phyloP scores from a whole-genome alignment of 2,888 invertebrate genomes.

The Cheilosia impressa region DNA sequence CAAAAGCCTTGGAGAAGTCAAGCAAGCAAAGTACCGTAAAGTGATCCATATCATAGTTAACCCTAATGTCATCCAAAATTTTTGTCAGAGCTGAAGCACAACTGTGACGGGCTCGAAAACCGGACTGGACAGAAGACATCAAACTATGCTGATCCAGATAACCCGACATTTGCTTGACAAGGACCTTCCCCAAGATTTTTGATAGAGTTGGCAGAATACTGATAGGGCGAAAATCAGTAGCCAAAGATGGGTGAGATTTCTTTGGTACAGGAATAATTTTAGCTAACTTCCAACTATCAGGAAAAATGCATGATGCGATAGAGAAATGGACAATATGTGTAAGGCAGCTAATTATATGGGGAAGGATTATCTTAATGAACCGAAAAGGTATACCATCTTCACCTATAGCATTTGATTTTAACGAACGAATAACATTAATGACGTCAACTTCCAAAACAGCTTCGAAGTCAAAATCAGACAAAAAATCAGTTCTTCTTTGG shows the following conservation, averaged over 20 bases:
- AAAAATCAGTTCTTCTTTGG: no score
- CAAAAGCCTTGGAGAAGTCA: no score
- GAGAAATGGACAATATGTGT: conserved; percentile 5
- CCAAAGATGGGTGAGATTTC: no score
- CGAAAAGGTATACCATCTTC: neutral
- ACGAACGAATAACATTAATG: neutral
- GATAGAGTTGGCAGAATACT: neutral
- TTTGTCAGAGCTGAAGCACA: neutral
- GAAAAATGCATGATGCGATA: neutral
- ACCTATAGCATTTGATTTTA: neutral
- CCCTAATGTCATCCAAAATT: no score
- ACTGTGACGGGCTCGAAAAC: no score
- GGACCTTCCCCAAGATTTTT: neutral
- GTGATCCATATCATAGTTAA: no score
- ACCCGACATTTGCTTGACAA: neutral
- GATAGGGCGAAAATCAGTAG: neutral
- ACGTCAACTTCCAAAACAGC: conserved; percentile 1
- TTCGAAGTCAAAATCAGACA: no score
- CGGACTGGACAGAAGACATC: no score
- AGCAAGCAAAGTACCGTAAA: no score
- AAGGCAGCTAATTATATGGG: neutral
- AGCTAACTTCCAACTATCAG: conserved; percentile 9
- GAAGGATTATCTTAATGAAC: neutral
- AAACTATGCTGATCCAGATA: neutral
- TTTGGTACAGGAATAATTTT: neutral